These are phyloP conservation scores for Drosophila lacteicornis DNA, from an alignment of 1,140 invertebrate genomes.

Conservation along the genomic window DNA sequence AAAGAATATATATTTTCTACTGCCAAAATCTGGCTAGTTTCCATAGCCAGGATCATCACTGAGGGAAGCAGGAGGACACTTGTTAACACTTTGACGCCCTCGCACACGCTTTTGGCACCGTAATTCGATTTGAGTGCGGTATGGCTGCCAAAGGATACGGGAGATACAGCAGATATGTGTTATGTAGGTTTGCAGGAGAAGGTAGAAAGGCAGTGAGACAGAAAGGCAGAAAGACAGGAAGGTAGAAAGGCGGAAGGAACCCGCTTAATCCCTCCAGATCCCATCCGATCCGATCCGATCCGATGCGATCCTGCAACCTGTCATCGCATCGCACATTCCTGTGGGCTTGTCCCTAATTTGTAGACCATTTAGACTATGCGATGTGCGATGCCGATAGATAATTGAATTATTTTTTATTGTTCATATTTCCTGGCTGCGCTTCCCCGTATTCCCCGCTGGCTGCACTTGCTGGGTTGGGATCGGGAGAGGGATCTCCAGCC, in stretches of 20 bases:
- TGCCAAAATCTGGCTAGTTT: slow-evolving; percentile 8
- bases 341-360: slow-evolving; percentile 76
- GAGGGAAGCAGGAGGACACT: slow-evolving; percentile 65
- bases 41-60: slow-evolving; percentile 20
- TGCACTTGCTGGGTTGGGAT: slow-evolving; percentile 51
- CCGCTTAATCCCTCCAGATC: slow-evolving; percentile 55
- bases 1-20: not conserved
- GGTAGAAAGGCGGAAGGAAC: slow-evolving; percentile 29
- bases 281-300: not conserved
- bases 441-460: slow-evolving; percentile 55
- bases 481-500: slow-evolving; percentile 9
- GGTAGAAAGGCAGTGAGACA: slow-evolving; percentile 23
- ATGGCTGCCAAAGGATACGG: not conserved
- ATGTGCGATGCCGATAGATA: slow-evolving; percentile 58
- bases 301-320: slow-evolving; percentile 49
- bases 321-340: slow-evolving; percentile 68
- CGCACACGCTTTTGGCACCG: slow-evolving; percentile 67
- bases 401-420: slow-evolving; percentile 81
- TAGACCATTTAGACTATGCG: slow-evolving; percentile 64
- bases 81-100: slow-evolving; percentile 83
- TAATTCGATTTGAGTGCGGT: slow-evolving; percentile 71
- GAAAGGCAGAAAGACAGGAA: slow-evolving; percentile 4
- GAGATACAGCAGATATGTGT: not conserved
- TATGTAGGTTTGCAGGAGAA: too few relatives aligned
- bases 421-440: slow-evolving; percentile 41